Evolutionary conservation across 2,113 vertebrate genomes (phyloP), one percentile per base, ranked within the genome.

Genomic region (Chaetura pelagica): DNA sequence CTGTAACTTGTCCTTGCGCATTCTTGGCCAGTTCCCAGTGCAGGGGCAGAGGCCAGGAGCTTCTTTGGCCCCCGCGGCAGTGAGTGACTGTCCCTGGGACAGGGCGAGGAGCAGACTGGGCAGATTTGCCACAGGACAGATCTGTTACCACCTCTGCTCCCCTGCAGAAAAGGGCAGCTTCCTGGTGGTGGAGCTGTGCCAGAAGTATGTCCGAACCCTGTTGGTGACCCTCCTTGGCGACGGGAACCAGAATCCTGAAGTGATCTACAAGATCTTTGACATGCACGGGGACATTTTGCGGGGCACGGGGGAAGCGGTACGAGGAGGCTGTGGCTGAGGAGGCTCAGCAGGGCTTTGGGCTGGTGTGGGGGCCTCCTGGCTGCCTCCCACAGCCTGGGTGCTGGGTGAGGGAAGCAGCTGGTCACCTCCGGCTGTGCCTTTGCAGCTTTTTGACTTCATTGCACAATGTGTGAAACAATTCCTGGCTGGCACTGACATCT

Each of bases 371-470:
- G 64, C 20, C 24, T 69, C 35, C 0, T 2, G 66, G n/a, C 34
- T 62, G 48, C 29, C 55, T 61, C 73, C 34, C 1, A 1, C 26
- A 44, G 71, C 64, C 44, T 13, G 51, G n/a, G 34, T 51, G 2
- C 42, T 10, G 27, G n/a, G 9, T 21, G 29, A 68, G 27, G 9
- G 1, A 7, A 81, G 66, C 49, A 48, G 23, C 23, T 1, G 18
- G 18, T 89, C 46, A 85, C 34, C 24, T 32, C 44, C 0, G 1
- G 24, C 63, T 5, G 1, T 81, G 12, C 22, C 48, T 94, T 51
- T 58, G 11, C 97, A 99, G 99, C 97, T 99, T 79, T 99, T 99
- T 76, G 97, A 99, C 91, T 99, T 99, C 95, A 98, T 99, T 14
- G 98, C 98, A 0, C 72, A 84, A 24, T 99, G 98, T 15, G 71